Conservation (phyloP, 2,888 invertebrate genomes). For the Pimpla rufipes region DNA sequence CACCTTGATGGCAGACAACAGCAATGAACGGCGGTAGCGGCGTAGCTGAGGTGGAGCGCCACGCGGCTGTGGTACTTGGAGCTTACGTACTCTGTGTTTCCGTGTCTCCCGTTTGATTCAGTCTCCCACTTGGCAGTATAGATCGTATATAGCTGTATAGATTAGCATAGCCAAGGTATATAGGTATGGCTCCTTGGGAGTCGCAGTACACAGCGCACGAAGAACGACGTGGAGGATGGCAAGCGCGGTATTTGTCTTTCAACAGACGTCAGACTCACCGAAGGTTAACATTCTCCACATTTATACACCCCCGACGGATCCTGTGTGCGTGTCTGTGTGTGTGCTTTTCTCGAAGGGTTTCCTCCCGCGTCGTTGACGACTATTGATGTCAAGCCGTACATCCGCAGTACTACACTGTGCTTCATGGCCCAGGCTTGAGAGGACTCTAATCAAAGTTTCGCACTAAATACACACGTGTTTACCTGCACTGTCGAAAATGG, state of each 20-base stretch:
- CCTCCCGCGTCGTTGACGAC: conserved; percentile 4
- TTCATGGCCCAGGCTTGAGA: neutral
- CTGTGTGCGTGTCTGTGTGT: neutral
- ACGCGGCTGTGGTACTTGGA: neutral
- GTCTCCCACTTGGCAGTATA: conserved; percentile 31
- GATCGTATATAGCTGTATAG: conserved; percentile 53
- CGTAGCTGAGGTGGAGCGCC: neutral
- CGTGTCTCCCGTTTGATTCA: conserved; percentile 38
- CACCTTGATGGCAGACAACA: conserved; percentile 66
- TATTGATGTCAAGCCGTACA: conserved; percentile 25
- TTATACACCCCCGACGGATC: neutral
- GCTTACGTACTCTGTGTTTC: conserved; percentile 40
- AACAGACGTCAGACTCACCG: conserved; percentile 59
- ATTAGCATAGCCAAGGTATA: conserved; percentile 62
- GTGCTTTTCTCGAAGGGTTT: conserved; percentile 3
- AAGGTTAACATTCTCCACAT: conserved; percentile 17
- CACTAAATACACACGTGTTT: neutral
- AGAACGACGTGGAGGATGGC: conserved; percentile 30
- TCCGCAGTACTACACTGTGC: conserved; percentile 7
- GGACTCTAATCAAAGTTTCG: conserved; percentile 19
- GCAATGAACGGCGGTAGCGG: conserved; percentile 48
- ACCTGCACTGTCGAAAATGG: neutral
- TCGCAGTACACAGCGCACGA: conserved; percentile 22
- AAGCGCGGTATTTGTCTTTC: conserved; percentile 58
- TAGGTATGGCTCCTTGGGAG: conserved; percentile 20